Evolutionary conservation across 2,888 invertebrate species (phyloP).

Genomic region (Tricholauxania praeusta): DNA sequence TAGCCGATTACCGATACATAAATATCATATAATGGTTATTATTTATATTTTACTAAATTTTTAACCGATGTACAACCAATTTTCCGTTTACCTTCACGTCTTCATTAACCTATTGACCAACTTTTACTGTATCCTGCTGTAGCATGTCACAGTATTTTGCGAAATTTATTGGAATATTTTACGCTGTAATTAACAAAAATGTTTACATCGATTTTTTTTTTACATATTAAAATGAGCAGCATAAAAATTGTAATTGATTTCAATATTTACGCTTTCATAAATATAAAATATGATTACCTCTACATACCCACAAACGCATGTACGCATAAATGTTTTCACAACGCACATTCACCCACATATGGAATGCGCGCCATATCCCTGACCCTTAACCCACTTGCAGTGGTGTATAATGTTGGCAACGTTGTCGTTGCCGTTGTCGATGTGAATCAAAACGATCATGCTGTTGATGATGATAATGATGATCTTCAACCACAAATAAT

Average conservation of each 20-base stretch:
- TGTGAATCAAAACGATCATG: constrained; percentile 1
- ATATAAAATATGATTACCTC: no score
- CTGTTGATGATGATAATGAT: constrained; percentile 37
- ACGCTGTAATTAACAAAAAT: constrained; percentile 33
- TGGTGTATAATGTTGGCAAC: background rate
- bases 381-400: constrained; percentile 16
- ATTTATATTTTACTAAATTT: no score
- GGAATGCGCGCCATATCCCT: constrained; percentile 8
- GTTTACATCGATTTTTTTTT: constrained; percentile 26
- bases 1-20: no score
- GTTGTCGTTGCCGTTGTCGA: background rate
- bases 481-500: constrained; percentile 49
- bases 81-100: background rate
- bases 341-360: background rate
- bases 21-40: no score
- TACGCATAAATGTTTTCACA: background rate
- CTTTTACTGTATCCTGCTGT: background rate
- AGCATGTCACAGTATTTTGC: background rate
- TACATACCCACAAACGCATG: background rate
- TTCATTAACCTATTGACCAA: background rate
- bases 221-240: background rate
- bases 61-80: no score
- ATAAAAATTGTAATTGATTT: constrained; percentile 14
- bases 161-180: constrained; percentile 9
- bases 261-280: no score